Percentiles rank a stretch among this genome's conserved stretches.
Evolutionary conservation across 2,888 invertebrate species (phyloP).

Genomic region (Ectropis crepuscularia): DNA sequence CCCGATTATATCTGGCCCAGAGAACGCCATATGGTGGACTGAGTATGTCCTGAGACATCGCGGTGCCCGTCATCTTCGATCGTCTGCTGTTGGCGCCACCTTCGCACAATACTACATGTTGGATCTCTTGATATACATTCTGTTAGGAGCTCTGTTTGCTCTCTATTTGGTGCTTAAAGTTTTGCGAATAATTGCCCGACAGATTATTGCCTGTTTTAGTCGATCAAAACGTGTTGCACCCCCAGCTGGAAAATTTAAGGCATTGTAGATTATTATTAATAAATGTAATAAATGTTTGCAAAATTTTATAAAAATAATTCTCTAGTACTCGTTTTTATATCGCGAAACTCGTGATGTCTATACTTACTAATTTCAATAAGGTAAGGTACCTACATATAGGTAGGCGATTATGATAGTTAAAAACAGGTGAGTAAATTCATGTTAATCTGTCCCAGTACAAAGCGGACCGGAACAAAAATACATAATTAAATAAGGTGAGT

Average conservation of each 20-base stretch:
- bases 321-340: too few relatives aligned
- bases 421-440: too few relatives aligned
- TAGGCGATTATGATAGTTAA: too few relatives aligned
- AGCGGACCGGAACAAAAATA: too few relatives aligned
- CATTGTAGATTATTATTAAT: slow-evolving; percentile 51
- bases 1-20: slow-evolving; percentile 70
- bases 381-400: too few relatives aligned
- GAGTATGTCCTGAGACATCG: slow-evolving; percentile 79
- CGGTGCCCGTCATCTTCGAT: slow-evolving; percentile 73
- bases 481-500: too few relatives aligned
- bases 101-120: slow-evolving; percentile 70
- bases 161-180: slow-evolving; percentile 50
- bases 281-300: not conserved
- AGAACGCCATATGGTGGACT: slow-evolving; percentile 81
- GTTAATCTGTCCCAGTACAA: too few relatives aligned
- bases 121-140: slow-evolving; percentile 58
- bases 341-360: too few relatives aligned
- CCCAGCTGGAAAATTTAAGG: slow-evolving; percentile 68
- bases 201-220: slow-evolving; percentile 52
- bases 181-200: slow-evolving; percentile 49
- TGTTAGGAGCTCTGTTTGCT: slow-evolving; percentile 39
- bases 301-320: too few relatives aligned
- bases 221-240: slow-evolving; percentile 32
- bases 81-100: slow-evolving; percentile 67
- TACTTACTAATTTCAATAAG: too few relatives aligned